Evolutionary conservation across 1,140 invertebrate species (phyloP).

Genomic region (Neodiprion virginianus): DNA sequence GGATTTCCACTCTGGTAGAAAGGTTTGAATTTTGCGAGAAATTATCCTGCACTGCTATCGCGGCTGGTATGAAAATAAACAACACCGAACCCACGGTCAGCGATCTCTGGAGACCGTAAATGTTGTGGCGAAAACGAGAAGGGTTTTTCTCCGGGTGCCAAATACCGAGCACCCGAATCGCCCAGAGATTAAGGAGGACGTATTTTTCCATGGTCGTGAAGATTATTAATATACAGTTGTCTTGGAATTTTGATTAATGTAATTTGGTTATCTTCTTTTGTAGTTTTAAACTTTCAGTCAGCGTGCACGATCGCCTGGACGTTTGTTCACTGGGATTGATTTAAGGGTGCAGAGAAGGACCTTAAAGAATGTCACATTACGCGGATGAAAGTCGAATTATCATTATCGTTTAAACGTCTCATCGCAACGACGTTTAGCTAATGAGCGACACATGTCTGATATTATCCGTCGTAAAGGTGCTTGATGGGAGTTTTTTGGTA

Average conservation of each 20-base stretch:
- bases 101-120: background rate
- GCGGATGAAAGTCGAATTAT: too few species aligned
- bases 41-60: background rate
- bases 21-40: background rate
- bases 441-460: too few species aligned
- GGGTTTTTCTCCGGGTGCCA: background rate
- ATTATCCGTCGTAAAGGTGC: too few species aligned
- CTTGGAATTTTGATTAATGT: background rate
- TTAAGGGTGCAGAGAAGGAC: too few species aligned
- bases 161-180: background rate
- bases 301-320: too few species aligned
- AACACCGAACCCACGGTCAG: background rate
- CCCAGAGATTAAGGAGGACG: background rate
- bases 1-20: background rate
- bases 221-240: background rate
- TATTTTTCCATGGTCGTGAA: background rate
- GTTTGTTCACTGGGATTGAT: too few species aligned
- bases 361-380: too few species aligned
- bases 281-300: too few species aligned
- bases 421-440: too few species aligned
- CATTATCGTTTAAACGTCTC: too few species aligned
- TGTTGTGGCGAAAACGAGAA: background rate
- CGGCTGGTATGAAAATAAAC: background rate
- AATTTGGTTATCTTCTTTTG: background rate
- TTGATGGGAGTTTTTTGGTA: too few species aligned